These are phyloP conservation scores for Mercenaria mercenaria DNA, from an alignment of 1,140 invertebrate species.

Conservation along the genomic window DNA sequence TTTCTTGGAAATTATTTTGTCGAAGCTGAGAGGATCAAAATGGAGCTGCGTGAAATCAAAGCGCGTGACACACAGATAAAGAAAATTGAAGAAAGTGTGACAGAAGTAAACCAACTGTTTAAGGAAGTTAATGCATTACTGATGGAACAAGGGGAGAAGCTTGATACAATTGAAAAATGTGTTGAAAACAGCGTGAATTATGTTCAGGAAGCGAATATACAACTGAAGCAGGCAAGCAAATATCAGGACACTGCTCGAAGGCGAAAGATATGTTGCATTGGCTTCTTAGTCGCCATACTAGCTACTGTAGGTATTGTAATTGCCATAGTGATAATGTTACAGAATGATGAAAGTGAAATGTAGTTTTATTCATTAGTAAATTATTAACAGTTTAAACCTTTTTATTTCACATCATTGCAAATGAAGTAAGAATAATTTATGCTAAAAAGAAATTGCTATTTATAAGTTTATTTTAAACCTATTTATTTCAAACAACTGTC, in stretches of 20 bases:
- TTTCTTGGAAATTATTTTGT: constrained; percentile 50
- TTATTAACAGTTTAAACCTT: too few relatives aligned
- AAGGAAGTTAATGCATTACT: constrained; percentile 57
- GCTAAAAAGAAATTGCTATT: too few relatives aligned
- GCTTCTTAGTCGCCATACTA: constrained; percentile 23
- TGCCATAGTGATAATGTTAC: constrained; percentile 26
- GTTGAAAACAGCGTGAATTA: not conserved
- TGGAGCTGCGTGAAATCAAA: constrained; percentile 49
- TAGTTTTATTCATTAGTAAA: too few relatives aligned
- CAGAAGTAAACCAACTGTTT: constrained; percentile 52
- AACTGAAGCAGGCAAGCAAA: constrained; percentile 15
- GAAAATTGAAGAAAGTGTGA: constrained; percentile 52
- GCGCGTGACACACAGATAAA: constrained; percentile 39
- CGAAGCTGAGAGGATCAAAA: not conserved
- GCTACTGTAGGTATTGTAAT: constrained; percentile 14
- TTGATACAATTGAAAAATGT: constrained; percentile 49
- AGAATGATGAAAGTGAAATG: not conserved
- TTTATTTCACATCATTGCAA: too few relatives aligned
- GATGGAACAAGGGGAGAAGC: constrained; percentile 49
- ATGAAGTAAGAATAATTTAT: too few relatives aligned
- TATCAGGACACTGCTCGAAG: constrained; percentile 23
- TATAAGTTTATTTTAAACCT: too few relatives aligned
- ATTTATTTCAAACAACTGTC: too few relatives aligned
- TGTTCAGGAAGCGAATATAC: not conserved
- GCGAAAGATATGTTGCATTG: constrained; percentile 39